These are phyloP conservation scores for Nyctibius bracteatus DNA, from an alignment of 2,113 vertebrate species.

Conservation along the genomic window DNA sequence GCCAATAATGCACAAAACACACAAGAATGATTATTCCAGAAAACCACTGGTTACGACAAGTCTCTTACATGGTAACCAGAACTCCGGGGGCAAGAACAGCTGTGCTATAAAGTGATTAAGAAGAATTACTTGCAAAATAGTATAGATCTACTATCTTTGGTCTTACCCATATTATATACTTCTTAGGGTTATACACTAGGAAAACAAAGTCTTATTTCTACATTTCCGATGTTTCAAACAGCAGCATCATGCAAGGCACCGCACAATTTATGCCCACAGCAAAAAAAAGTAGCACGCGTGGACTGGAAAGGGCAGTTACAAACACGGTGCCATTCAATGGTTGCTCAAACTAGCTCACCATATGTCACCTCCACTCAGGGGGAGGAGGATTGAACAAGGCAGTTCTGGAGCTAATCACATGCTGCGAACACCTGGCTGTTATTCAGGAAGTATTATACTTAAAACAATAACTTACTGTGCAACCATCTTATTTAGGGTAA, in stretches of 20 bases:
- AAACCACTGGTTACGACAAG: rapidly evolving
- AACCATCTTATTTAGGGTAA: not conserved
- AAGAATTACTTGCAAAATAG: not conserved
- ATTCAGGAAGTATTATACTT: not conserved
- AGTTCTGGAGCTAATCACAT: not conserved
- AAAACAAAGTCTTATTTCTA: not conserved
- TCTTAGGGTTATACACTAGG: not conserved
- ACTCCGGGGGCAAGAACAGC: not conserved
- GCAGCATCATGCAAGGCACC: rapidly evolving
- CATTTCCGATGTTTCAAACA: not conserved
- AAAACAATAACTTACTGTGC: not conserved
- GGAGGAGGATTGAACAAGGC: not conserved
- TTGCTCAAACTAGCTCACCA: not conserved
- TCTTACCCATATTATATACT: not conserved
- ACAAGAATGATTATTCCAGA: not conserved
- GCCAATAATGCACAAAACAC: not conserved
- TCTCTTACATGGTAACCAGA: not conserved
- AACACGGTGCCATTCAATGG: not conserved
- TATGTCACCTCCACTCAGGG: not conserved
- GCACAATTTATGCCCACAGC: rapidly evolving
- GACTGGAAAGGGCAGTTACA: not conserved
- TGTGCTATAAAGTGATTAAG: not conserved
- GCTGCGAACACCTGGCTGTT: not conserved
- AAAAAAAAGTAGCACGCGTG: rapidly evolving
- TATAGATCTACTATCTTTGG: not conserved